Percentiles rank a stretch among this genome's conserved stretches.
These are phyloP conservation scores for Noctua janthina DNA, from an alignment of 2,888 invertebrate species.

Conservation along the genomic window DNA sequence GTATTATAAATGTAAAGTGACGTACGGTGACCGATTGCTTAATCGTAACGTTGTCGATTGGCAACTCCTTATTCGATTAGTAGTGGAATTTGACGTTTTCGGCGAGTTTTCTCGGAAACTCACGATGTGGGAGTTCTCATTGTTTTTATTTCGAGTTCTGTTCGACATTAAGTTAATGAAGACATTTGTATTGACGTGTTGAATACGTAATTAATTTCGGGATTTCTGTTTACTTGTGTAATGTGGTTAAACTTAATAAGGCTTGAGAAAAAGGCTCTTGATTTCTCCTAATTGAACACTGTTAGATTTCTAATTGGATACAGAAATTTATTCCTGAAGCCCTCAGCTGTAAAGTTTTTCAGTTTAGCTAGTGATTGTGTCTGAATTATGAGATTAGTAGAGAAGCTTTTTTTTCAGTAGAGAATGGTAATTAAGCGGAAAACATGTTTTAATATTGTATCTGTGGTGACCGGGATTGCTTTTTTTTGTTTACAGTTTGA, in stretches of 20 bases:
- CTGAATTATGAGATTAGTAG: not conserved
- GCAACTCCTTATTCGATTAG: conserved; percentile 82
- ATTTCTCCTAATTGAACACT: conserved; percentile 18
- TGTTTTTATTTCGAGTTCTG: conserved; percentile 77
- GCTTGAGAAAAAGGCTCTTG: not conserved
- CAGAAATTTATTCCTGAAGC: conserved; percentile 10
- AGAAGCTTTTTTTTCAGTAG: not conserved
- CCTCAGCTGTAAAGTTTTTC: not conserved
- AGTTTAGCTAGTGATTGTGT: not conserved
- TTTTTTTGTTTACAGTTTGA: too few species aligned
- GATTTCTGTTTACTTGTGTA: conserved; percentile 24
- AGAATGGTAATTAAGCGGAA: not conserved
- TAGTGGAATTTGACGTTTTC: conserved; percentile 83
- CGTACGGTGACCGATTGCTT: conserved; percentile 69
- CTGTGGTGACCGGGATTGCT: not conserved
- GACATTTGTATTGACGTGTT: conserved; percentile 83
- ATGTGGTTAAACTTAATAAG: conserved; percentile 40
- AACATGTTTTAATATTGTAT: not conserved
- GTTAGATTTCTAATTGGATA: conserved; percentile 17
- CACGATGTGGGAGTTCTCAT: conserved; percentile 84
- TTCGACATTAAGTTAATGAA: conserved; percentile 81
- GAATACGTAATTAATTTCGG: conserved; percentile 78
- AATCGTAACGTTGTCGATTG: conserved; percentile 77
- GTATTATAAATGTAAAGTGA: conserved; percentile 72
- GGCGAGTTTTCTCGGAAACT: conserved; percentile 84